Percentiles rank a stretch among this genome's conserved stretches.
phyloP scores from a whole-genome alignment of 2,888 invertebrate species.

The Drosophila demipolita region DNA sequence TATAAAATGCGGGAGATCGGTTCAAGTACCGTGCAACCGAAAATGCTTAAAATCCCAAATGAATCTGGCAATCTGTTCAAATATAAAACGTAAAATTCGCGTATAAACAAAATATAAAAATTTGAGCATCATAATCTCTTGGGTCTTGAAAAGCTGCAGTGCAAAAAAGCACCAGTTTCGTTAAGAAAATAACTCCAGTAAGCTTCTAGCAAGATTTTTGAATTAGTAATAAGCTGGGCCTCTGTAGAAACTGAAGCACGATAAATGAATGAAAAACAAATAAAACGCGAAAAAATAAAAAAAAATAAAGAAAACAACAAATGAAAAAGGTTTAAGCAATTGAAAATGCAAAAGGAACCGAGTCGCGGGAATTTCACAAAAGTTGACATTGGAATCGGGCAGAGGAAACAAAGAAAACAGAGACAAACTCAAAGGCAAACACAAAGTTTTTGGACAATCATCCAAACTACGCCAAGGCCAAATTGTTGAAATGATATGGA shows the following conservation, averaged over 20 bases:
- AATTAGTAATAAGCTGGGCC: constrained; percentile 79
- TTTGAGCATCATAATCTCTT: constrained; percentile 59
- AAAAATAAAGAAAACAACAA: constrained; percentile 10
- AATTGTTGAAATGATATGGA: constrained; percentile 7
- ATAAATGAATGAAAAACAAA: constrained; percentile 74
- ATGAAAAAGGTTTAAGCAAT: constrained; percentile 46
- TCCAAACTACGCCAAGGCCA: constrained; percentile 11
- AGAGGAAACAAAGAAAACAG: neutral
- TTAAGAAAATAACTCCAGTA: constrained; percentile 13
- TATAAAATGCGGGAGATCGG: constrained; percentile 53
- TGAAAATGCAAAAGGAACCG: constrained; percentile 43
- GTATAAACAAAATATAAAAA: constrained; percentile 53
- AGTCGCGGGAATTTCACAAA: constrained; percentile 33
- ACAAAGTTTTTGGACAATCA: constrained; percentile 18
- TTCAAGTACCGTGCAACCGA: neutral
- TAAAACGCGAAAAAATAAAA: constrained; percentile 38
- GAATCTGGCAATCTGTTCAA: constrained; percentile 63
- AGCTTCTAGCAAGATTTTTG: constrained; percentile 70
- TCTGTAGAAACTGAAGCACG: constrained; percentile 49
- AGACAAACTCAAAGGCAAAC: constrained; percentile 1
- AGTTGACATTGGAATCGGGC: constrained; percentile 41
- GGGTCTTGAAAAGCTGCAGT: constrained; percentile 32
- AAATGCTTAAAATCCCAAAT: constrained; percentile 49
- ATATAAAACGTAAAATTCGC: constrained; percentile 57
- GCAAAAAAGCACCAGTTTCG: constrained; percentile 16